Evolutionary conservation across 2,797 vertebrate genomes (phyloP).

Genomic region (Cygnus olor): DNA sequence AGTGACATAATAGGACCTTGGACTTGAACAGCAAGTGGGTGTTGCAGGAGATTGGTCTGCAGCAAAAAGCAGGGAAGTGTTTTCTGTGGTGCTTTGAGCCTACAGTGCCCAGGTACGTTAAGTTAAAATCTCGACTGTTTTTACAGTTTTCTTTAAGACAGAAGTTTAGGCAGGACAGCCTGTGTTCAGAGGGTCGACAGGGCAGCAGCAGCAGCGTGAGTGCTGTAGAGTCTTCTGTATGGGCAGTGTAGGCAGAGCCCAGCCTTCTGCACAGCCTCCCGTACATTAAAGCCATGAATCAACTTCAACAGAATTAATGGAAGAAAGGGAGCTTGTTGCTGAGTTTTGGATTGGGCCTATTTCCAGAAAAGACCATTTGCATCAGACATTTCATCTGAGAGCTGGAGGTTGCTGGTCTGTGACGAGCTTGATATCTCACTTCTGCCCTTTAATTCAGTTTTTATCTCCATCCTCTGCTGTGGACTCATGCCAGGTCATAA

Average conservation of each 20-base stretch:
- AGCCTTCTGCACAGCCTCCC: background rate
- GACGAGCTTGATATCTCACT: background rate
- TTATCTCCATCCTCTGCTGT: background rate
- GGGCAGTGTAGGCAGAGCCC: background rate
- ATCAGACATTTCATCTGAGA: background rate
- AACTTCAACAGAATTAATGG: background rate
- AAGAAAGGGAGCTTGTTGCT: background rate
- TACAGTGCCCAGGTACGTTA: background rate
- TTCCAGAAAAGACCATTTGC: background rate
- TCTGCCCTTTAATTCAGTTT: background rate
- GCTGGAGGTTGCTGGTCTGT: background rate
- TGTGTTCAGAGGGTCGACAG: background rate
- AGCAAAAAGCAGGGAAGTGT: background rate
- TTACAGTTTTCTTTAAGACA: background rate
- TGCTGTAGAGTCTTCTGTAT: background rate
- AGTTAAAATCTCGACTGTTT: background rate
- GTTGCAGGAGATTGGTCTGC: background rate
- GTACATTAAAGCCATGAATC: background rate
- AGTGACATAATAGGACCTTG: background rate
- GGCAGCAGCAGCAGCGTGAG: background rate
- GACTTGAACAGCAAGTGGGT: background rate
- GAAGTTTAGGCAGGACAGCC: background rate
- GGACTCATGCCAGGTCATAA: fast-evolving
- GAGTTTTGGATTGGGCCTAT: background rate
- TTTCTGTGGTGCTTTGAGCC: background rate